These are phyloP conservation scores for Marisa cornuarietis DNA, from an alignment of 1,140 invertebrate genomes.

Conservation along the genomic window DNA sequence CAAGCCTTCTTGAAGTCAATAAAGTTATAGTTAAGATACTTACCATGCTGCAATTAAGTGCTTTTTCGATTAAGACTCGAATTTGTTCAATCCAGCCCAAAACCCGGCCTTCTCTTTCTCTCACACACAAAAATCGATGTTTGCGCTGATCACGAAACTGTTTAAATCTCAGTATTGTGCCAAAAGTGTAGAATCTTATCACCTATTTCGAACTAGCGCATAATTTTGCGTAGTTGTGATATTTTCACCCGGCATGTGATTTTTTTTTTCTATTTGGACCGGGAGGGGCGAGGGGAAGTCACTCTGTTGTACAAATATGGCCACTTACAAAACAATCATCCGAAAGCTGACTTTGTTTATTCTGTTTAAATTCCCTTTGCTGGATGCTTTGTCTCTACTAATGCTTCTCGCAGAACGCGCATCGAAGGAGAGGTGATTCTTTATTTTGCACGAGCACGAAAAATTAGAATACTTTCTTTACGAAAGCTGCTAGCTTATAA, in stretches of 20 bases:
- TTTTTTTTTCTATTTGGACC: no score
- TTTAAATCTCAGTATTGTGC: background rate
- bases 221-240: background rate
- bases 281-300: background rate
- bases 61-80: no score
- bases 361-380: slow-evolving; percentile 32
- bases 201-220: background rate
- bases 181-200: background rate
- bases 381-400: slow-evolving; percentile 35
- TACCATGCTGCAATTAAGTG: no score
- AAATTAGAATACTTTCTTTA: no score
- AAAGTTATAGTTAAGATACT: no score
- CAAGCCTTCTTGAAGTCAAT: no score
- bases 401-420: slow-evolving; percentile 41
- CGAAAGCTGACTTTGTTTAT: slow-evolving; percentile 20
- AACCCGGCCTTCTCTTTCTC: no score
- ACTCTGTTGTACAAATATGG: slow-evolving; percentile 20
- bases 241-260: background rate
- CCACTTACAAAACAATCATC: slow-evolving; percentile 7
- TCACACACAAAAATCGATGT: no score
- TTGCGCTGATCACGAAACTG: no score
- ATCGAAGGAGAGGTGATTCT: slow-evolving; percentile 26
- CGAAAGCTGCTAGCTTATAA: no score
- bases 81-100: no score
- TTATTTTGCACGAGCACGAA: no score